These are phyloP conservation scores for Clivina fossor DNA, from an alignment of 2,888 invertebrate genomes.

Conservation along the genomic window DNA sequence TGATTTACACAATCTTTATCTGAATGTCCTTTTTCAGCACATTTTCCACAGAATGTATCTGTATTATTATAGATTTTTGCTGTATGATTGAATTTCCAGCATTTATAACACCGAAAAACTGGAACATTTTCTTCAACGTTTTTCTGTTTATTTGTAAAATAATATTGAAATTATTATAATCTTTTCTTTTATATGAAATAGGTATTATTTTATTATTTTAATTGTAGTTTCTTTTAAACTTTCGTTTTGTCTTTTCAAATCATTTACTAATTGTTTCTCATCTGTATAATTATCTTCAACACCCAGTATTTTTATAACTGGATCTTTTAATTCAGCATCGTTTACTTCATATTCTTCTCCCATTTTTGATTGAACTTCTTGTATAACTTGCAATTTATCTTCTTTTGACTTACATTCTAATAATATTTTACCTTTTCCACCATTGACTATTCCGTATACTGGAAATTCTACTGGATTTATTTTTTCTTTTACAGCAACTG, in stretches of 20 bases:
- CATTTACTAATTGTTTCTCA: neutral
- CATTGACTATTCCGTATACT: neutral
- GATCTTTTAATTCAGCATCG: neutral
- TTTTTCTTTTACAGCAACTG: neutral
- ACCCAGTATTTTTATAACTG: neutral
- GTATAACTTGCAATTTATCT: neutral
- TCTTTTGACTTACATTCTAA: neutral
- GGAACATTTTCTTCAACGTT: slow-evolving; percentile 1
- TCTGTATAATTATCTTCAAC: neutral
- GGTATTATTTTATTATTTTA: neutral
- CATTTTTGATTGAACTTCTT: neutral
- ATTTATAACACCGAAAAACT: neutral
- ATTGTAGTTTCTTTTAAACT: slow-evolving; percentile 4
- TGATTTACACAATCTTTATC: neutral
- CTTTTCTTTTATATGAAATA: neutral
- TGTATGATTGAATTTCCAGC: slow-evolving; percentile 10
- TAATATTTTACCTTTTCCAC: neutral
- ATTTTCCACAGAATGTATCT: slow-evolving; percentile 5
- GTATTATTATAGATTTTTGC: neutral
- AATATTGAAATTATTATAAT: neutral
- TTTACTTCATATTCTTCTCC: slow-evolving; percentile 2
- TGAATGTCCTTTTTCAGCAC: neutral
- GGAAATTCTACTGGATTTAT: slow-evolving; percentile 1
- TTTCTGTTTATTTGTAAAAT: neutral
- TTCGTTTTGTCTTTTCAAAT: slow-evolving; percentile 6